Evolutionary conservation across 2,797 vertebrate species (phyloP).

Genomic region (Calcarius lapponicus): DNA sequence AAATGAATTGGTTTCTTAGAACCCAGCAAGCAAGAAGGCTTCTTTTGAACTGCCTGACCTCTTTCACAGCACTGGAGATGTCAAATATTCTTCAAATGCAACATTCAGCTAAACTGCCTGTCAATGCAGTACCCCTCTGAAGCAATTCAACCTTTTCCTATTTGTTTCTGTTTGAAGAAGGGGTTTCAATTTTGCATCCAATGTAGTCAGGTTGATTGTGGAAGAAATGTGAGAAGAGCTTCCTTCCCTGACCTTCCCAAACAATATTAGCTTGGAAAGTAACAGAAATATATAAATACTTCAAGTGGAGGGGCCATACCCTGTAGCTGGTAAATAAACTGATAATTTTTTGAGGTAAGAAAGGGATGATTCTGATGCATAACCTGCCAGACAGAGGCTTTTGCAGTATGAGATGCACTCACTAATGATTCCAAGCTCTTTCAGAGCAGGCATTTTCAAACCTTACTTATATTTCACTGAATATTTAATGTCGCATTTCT

Average conservation of each 20-base stretch:
- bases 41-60: constrained; percentile 30
- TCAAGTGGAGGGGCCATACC: neutral
- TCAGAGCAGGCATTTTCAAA: constrained; percentile 30
- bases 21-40: constrained; percentile 17
- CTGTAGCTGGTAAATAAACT: neutral
- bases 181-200: neutral
- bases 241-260: neutral
- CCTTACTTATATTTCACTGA: constrained; percentile 56
- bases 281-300: neutral
- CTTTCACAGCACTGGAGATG: constrained; percentile 1
- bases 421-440: constrained; percentile 25
- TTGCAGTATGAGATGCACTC: neutral
- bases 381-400: neutral
- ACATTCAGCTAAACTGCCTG: neutral
- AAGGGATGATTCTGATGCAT: neutral
- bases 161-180: constrained; percentile 11
- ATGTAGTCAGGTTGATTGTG: neutral
- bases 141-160: neutral
- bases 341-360: neutral
- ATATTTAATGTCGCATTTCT: constrained; percentile 61
- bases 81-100: constrained; percentile 29
- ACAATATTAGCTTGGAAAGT: neutral
- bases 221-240: neutral
- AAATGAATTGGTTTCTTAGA: constrained; percentile 18
- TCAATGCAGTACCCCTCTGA: neutral